Conservation (phyloP, 1,140 invertebrate genomes). For the Tetragnatha versicolor region DNA sequence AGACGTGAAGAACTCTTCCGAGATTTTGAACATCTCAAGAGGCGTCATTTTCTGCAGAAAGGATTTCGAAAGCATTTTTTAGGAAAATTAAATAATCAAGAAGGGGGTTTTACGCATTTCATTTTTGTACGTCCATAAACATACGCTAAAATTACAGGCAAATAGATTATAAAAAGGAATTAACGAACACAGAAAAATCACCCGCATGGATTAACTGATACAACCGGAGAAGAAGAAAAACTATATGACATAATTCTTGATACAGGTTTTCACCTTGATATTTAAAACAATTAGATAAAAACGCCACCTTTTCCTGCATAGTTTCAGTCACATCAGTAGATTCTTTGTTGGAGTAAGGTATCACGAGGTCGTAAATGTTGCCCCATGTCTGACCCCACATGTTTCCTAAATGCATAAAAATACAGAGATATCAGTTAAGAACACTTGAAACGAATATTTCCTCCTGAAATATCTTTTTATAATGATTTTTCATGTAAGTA, state of each 20-base stretch:
- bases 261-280: too few species aligned
- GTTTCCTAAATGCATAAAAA: slow-evolving; percentile 70
- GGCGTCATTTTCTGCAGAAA: slow-evolving; percentile 28
- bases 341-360: slow-evolving; percentile 77
- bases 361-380: slow-evolving; percentile 79
- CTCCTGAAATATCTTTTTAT: too few species aligned
- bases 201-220: too few species aligned
- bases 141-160: neutral
- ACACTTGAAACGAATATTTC: neutral
- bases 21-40: slow-evolving; percentile 76
- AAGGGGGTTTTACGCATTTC: too few species aligned
- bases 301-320: slow-evolving; percentile 72
- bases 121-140: neutral
- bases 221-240: too few species aligned
- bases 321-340: slow-evolving; percentile 75
- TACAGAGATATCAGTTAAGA: neutral
- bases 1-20: slow-evolving; percentile 86
- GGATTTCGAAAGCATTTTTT: too few species aligned
- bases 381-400: slow-evolving; percentile 92
- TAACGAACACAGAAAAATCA: too few species aligned
- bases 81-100: too few species aligned
- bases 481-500: too few species aligned
- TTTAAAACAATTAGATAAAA: neutral
- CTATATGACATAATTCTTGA: too few species aligned
- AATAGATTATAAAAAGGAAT: neutral